A percentile compares a stretch with the other conserved stretches of the same genome.
Conservation (phyloP, 1,140 invertebrate genomes). For the Drosophila watanabei region DNA sequence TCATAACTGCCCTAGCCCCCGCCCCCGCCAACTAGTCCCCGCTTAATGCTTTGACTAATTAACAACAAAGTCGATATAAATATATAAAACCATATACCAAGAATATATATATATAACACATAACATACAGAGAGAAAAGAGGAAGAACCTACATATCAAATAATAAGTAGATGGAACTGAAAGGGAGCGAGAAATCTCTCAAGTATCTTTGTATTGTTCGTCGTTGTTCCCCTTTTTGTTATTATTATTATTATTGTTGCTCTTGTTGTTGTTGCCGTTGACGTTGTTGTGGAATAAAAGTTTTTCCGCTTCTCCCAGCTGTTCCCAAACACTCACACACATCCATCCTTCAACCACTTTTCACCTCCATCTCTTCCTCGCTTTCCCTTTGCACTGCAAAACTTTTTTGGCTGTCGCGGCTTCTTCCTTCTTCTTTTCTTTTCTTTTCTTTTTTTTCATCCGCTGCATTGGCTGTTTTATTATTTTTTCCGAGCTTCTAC, state of each 20-base stretch:
- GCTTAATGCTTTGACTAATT: conserved; percentile 47
- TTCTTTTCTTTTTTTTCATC: background rate
- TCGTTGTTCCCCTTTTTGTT: background rate
- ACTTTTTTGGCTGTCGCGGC: conserved; percentile 36
- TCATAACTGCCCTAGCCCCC: background rate
- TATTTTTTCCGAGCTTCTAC: conserved; percentile 5
- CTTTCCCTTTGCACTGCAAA: conserved; percentile 31
- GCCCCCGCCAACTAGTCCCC: conserved; percentile 1
- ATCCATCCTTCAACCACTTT: conserved; percentile 10
- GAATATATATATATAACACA: conserved; percentile 1
- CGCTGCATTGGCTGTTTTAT: conserved; percentile 13
- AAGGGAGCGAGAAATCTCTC: conserved; percentile 10
- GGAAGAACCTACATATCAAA: background rate
- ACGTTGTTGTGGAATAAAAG: conserved; percentile 35
- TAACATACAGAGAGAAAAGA: conserved; percentile 1
- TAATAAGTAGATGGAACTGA: conserved; percentile 3
- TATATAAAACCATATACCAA: conserved; percentile 24
- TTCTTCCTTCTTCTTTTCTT: background rate
- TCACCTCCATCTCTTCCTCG: background rate
- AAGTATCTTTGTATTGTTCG: conserved; percentile 28
- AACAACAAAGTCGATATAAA: conserved; percentile 43
- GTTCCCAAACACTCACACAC: conserved; percentile 2
- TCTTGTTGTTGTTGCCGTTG: conserved; percentile 21
- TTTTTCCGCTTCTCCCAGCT: conserved; percentile 29
- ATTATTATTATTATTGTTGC: conserved; percentile 1